A percentile compares a stretch with the other conserved stretches of the same genome.
phyloP scores from a whole-genome alignment of 23 tunicate genomes.

The Styela clava region DNA sequence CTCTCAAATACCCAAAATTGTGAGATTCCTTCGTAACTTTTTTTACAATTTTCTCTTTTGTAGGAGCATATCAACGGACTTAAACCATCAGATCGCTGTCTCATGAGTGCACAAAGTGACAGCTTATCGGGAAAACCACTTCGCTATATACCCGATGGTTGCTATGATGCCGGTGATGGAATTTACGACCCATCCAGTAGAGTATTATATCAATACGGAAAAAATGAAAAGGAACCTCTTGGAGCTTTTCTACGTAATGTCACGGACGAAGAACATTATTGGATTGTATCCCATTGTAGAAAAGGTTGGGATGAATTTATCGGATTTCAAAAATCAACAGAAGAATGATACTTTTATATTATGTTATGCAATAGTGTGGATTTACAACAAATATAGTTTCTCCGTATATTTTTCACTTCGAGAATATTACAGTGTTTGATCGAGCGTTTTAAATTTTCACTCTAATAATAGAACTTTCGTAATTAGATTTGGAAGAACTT shows the following conservation, averaged over 20 bases:
- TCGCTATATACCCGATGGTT: conserved; percentile 42
- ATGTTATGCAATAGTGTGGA: too few species aligned
- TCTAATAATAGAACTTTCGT: too few species aligned
- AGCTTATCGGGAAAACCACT: conserved; percentile 36
- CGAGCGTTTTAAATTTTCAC: too few species aligned
- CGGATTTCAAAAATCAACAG: conserved; percentile 43
- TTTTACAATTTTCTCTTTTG: too few species aligned
- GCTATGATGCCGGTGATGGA: conserved; percentile 72
- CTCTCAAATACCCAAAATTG: too few species aligned
- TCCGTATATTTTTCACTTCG: too few species aligned
- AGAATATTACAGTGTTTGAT: too few species aligned
- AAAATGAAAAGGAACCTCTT: neutral
- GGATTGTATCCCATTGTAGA: conserved; percentile 57
- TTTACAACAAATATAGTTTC: too few species aligned
- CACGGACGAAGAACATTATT: conserved; percentile 51
- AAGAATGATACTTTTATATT: conserved; percentile 17
- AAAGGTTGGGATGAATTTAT: conserved; percentile 54
- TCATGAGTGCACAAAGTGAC: conserved; percentile 31
- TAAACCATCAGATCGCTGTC: conserved; percentile 38
- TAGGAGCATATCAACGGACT: conserved; percentile 65
- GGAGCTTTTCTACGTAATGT: conserved; percentile 50
- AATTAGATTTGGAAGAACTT: too few species aligned
- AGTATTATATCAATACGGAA: conserved; percentile 34
- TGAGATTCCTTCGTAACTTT: too few species aligned
- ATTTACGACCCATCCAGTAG: conserved; percentile 35